Conservation (phyloP, 1,140 invertebrate genomes). For the Anastrepha obliqua region DNA sequence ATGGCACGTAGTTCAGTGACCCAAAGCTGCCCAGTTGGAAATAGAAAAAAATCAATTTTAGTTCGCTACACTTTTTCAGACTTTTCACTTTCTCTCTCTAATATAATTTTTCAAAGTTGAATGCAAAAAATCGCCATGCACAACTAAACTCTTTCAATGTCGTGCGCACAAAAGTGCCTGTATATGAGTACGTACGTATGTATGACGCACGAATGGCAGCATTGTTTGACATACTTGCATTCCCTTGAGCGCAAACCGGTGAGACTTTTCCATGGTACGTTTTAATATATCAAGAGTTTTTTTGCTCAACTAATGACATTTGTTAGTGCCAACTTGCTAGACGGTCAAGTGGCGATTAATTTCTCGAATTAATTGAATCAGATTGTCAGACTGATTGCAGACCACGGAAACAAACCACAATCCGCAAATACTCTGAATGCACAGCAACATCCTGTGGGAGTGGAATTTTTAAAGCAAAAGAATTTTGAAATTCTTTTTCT, state of each 20-base stretch:
- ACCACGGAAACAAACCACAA: neutral
- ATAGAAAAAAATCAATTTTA: neutral
- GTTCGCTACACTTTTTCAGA: neutral
- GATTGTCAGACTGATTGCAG: neutral
- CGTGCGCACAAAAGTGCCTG: neutral
- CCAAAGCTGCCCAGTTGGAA: neutral
- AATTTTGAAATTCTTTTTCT: neutral
- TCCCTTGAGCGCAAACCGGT: neutral
- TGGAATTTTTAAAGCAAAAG: neutral
- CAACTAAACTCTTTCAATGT: neutral
- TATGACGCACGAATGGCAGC: neutral
- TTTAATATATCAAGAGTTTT: neutral
- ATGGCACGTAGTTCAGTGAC: neutral
- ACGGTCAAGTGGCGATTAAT: neutral
- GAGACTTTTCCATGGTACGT: neutral
- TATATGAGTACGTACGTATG: neutral
- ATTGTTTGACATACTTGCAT: neutral
- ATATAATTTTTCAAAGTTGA: neutral
- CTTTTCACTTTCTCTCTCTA: neutral
- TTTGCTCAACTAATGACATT: neutral
- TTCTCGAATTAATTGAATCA: neutral
- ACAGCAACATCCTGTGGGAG: neutral
- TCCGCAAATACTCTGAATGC: neutral
- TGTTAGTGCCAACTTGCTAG: neutral
- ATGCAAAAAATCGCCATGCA: neutral